Base-by-base conservation (phyloP, 2,797 vertebrate species). In the Gorsachius magnificus region DNA sequence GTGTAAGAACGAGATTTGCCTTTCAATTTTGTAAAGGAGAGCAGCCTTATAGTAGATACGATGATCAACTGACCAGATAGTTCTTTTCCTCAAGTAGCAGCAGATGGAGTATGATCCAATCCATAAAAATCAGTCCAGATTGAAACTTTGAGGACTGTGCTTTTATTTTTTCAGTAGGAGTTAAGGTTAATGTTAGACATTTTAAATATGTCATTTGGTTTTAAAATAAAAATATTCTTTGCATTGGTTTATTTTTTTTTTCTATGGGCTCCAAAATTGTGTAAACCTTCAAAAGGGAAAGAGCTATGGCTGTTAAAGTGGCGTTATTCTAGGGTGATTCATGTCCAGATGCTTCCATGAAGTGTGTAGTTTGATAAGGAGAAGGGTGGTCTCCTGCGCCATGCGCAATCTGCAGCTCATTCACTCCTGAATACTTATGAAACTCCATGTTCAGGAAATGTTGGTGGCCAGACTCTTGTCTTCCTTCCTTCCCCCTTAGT, bases 361-460 rank as follows among this genome's bases (percentile, higher is more conserved):
- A 66, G 43, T 11, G 3, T 63, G 16, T 89, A 33, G 14, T 60
- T 87, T 70, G 57, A 17, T 81, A 51, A 81, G 35, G 48, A 85
- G 81, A 80, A 70, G 72, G 8, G 16, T 13, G 2, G 15, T 48
- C 31, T 83, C 20, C 21, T 83, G 43, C 6, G 6, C 41, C 61
- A 13, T 64, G 31, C 3, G 4, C 68, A 22, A 13, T 43, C 19
- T 48, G 33, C 46, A 65, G 6, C 18, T 69, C 11, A 20, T 35
- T 72, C 36, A 6, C 10, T 75, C 11, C 74, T 68, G 57, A 7
- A 3, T 2, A 20, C 7, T 46, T 84, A 11, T 0, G 3, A 66
- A 89, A 26, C 45, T 84, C 16, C 24, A 3, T 10, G 24, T 79
- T 93, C 35, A 79, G 71, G 57, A 60, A 87, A 56, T 85, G 53